Evolutionary conservation across 2,797 vertebrate species (phyloP), one percentile per base, ranked within the genome.

Genomic region (Sardinella longiceps): DNA sequence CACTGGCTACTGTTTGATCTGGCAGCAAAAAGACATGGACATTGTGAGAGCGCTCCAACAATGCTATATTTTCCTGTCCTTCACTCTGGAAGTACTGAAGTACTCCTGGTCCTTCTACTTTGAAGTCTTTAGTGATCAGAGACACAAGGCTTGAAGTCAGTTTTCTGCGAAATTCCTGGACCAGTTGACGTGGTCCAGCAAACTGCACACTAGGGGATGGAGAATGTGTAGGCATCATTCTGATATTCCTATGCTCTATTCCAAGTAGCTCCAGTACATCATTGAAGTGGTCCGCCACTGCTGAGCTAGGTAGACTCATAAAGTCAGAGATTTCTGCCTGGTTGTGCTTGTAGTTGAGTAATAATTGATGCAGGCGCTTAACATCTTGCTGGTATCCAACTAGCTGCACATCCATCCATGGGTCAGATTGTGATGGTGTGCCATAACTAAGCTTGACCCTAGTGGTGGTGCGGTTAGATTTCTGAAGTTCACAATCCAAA

Each of bases 351-450:
- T 89, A 91, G 4, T 90, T 84, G 18, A 80, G 5, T 5, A 95
- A 46, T 28, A 91, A 46, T 0, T 87, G 37, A 85, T 86, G 91
- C 6, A 94, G 84, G 20, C 56, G 86, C 46, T 14, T 87, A 1
- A 95, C 92, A 30, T 91, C 85, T 15, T 89, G 37, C 10, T 25
- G 89, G 80, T 91, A 94, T 7, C 94, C 94, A 63, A 92, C 86
- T 20, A 95, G 37, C 25, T 58, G 84, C 0, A 94, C 88, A 6
- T 63, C 84, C 1, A 15, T 83, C 3, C 5, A 33, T 46, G 63
- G 1, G 5, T 80, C 25, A 56, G 60, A 37, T 28, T 3, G 60
- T 3, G 39, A 1, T 53, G 20, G 88, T 15, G 82, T n/a, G 10
- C 88, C 48, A 23, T 91, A 92, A 82, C 50, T 85, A 58, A 89